Conservation (phyloP, 92 coral and sea anemone species). For the Porites evermanni region DNA sequence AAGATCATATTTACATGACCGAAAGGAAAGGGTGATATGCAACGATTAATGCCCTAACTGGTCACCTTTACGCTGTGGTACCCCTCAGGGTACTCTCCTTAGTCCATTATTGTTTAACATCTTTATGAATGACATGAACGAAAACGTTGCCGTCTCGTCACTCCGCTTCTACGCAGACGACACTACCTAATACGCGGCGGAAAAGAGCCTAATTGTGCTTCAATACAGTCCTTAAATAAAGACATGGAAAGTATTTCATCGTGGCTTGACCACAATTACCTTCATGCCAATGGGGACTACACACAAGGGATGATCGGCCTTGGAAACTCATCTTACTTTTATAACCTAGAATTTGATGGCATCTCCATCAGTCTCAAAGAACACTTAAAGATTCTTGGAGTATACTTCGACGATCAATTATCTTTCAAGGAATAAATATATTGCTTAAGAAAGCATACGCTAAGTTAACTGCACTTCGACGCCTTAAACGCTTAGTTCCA, state of each 20-base stretch:
- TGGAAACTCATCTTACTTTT: neutral
- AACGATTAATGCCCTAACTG: neutral
- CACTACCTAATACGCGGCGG: slow-evolving; percentile 19
- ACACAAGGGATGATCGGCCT: slow-evolving; percentile 26
- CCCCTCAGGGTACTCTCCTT: slow-evolving; percentile 29
- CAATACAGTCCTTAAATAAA: slow-evolving; percentile 23
- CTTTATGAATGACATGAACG: no score
- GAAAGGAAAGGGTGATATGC: slow-evolving; percentile 10
- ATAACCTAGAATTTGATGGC: slow-evolving; percentile 13
- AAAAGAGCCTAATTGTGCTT: slow-evolving; percentile 2
- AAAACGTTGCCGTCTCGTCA: no score
- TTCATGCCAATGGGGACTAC: slow-evolving; percentile 41
- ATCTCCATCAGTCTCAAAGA: slow-evolving; percentile 30
- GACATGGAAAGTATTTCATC: neutral
- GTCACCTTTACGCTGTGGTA: slow-evolving; percentile 8
- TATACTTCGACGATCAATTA: slow-evolving; percentile 19
- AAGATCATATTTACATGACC: neutral
- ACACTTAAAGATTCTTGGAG: slow-evolving; percentile 64
- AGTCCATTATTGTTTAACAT: slow-evolving; percentile 8
- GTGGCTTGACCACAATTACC: slow-evolving; percentile 41
- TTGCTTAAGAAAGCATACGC: neutral
- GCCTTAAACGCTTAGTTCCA: slow-evolving; percentile 25
- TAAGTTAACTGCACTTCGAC: slow-evolving; percentile 25
- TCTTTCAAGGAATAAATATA: slow-evolving; percentile 20
- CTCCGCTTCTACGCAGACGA: slow-evolving; percentile 22